Conservation (phyloP, 2,888 invertebrate genomes). For the Rosalia funebris region DNA sequence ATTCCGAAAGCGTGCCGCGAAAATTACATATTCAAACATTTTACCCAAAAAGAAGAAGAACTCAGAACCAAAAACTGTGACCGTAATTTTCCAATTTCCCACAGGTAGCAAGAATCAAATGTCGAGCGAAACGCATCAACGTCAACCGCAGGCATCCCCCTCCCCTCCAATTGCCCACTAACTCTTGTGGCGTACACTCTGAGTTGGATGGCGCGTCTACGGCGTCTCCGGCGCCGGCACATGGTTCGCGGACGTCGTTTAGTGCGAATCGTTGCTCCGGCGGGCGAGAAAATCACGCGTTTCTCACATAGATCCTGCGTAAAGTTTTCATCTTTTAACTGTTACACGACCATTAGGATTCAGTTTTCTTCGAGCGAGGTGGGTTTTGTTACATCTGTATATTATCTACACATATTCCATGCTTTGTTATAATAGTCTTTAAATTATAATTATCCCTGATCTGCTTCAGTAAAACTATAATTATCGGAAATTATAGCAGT, state of each 20-base stretch:
- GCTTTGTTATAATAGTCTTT: no score
- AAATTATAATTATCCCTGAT: no score
- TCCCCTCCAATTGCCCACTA: slow-evolving; percentile 34
- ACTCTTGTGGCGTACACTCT: slow-evolving; percentile 32
- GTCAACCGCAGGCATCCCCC: slow-evolving; percentile 56
- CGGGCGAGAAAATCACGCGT: slow-evolving; percentile 32
- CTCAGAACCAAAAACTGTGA: slow-evolving; percentile 50
- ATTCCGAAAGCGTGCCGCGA: slow-evolving; percentile 35
- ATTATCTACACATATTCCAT: no score
- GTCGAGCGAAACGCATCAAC: slow-evolving; percentile 55
- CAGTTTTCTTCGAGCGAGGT: no score
- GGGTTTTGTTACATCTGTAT: no score
- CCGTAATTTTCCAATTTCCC: slow-evolving; percentile 58
- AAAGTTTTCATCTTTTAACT: slow-evolving; percentile 8
- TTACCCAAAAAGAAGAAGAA: no score
- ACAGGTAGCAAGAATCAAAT: slow-evolving; percentile 58
- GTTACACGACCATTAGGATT: no score
- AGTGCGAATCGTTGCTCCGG: slow-evolving; percentile 39
- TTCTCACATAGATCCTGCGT: neutral
- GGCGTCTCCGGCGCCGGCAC: slow-evolving; percentile 52
- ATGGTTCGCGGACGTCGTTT: slow-evolving; percentile 55
- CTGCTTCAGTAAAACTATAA: no score
- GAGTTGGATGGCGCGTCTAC: slow-evolving; percentile 41
- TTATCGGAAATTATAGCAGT: no score
- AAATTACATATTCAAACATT: slow-evolving; percentile 46